Evolutionary conservation across 2,888 invertebrate species (phyloP).

Genomic region (Embidobia sp.): DNA sequence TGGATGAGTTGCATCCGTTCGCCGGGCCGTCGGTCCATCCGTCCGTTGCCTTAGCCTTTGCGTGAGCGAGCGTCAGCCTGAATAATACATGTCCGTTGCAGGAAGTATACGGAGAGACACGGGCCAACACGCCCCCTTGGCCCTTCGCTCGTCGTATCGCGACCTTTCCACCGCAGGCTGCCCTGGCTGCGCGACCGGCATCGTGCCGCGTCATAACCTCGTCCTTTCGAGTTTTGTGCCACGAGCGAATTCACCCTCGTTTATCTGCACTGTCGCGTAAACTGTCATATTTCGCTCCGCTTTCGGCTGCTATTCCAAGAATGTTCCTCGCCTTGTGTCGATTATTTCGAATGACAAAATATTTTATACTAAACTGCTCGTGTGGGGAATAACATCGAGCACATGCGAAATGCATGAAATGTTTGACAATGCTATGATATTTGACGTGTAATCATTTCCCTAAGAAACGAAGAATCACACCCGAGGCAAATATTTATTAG

Average conservation of each 20-base stretch:
- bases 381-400: slow-evolving; percentile 25
- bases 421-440: slow-evolving; percentile 45
- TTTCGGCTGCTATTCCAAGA: slow-evolving; percentile 46
- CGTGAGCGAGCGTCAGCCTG: slow-evolving; percentile 76
- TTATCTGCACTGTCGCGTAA: slow-evolving; percentile 58
- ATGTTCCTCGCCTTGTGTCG: slow-evolving; percentile 43
- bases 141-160: slow-evolving; percentile 41
- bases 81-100: slow-evolving; percentile 78
- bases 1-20: slow-evolving; percentile 56
- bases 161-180: slow-evolving; percentile 55
- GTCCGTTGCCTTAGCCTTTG: slow-evolving; percentile 64
- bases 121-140: slow-evolving; percentile 67
- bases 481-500: neutral
- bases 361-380: slow-evolving; percentile 51
- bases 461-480: neutral
- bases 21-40: slow-evolving; percentile 46
- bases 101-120: slow-evolving; percentile 73
- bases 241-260: slow-evolving; percentile 49
- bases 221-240: slow-evolving; percentile 49
- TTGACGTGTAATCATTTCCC: slow-evolving; percentile 29
- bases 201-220: slow-evolving; percentile 53
- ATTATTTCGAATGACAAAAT: slow-evolving; percentile 60
- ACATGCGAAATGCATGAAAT: slow-evolving; percentile 36
- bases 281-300: slow-evolving; percentile 59
- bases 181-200: slow-evolving; percentile 32